Evolutionary conservation across 2,113 vertebrate genomes (phyloP), one percentile per base, ranked within the genome.

Genomic region (Falcunculus frontatus): DNA sequence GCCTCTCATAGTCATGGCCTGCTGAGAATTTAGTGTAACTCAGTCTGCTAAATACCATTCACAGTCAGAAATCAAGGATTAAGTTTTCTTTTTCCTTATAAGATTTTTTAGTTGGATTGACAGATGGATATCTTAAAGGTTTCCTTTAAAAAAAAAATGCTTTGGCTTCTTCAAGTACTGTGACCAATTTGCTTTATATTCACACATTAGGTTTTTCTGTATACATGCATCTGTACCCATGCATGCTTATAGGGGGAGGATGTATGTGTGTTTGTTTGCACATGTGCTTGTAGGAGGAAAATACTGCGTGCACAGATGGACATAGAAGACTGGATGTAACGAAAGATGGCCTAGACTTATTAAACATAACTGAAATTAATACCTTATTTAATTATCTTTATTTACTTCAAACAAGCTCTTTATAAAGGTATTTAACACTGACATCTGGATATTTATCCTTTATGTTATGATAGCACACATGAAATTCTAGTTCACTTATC

Each of bases 31-130:
- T 57, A 91, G 86, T 14, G 25, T 83, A 81, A 55, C 29, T 72
- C 63, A 52, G 41, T 33, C 67, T 87, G n/a, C 56, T 88, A 91
- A 95, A 89, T 95, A 86, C 10, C 84, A 90, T n/a, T 87, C 53
- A 27, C 50, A 74, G 74, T 44, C 42, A 89, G 56, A 89, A 93
- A 83, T 72, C 46, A 85, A 92, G 65, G 77, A 89, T 82, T 93
- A 84, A 1, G 0, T 62, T 79, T 87, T 59, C 33, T 69, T 19
- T 64, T 92, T 88, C 41, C 41, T 79, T 64, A 8, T 11, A 56
- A 80, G 23, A 80, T 68, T 82, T 84, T 55, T 64, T 75, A 83
- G 46, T 11, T 83, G 19, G 20, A 87, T 46, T 79, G 63, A 79
- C 26, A 74, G 8, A 56, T 32, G 33, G 14, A 35, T 53, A 69